Conservation (phyloP, 2,113 vertebrate genomes). For the Sinocyclocheilus rhinocerous region DNA sequence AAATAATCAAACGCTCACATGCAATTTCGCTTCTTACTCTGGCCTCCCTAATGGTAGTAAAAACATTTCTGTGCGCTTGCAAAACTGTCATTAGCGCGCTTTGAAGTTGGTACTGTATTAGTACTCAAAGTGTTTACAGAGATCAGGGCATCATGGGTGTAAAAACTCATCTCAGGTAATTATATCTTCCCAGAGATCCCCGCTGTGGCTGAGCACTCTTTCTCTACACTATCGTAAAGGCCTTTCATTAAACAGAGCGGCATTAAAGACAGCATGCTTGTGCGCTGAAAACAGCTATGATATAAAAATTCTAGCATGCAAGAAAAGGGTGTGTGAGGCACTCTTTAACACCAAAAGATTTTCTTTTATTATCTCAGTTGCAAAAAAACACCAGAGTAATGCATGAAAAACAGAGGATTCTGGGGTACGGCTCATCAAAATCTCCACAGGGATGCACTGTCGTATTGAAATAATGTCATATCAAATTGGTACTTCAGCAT, state of each 20-base stretch:
- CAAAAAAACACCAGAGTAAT: not conserved
- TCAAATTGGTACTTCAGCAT: slow-evolving; percentile 4
- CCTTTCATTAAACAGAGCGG: slow-evolving; percentile 34
- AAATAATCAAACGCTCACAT: slow-evolving; percentile 41
- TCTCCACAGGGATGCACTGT: slow-evolving; percentile 28
- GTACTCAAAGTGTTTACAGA: slow-evolving; percentile 25
- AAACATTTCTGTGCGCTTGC: slow-evolving; percentile 41
- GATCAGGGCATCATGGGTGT: slow-evolving; percentile 36
- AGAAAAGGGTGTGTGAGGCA: slow-evolving; percentile 4
- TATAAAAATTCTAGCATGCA: slow-evolving; percentile 12
- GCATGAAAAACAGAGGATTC: slow-evolving; percentile 22
- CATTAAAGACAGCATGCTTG: slow-evolving; percentile 31
- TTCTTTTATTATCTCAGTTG: not conserved
- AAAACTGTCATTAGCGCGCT: slow-evolving; percentile 48
- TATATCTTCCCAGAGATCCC: slow-evolving; percentile 11
- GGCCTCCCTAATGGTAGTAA: slow-evolving; percentile 36
- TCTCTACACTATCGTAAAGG: slow-evolving; percentile 17
- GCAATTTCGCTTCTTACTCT: slow-evolving; percentile 33
- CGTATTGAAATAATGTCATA: slow-evolving; percentile 27
- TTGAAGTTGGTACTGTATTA: slow-evolving; percentile 41
- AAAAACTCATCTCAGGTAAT: slow-evolving; percentile 46
- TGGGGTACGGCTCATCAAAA: slow-evolving; percentile 17
- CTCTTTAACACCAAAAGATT: not conserved
- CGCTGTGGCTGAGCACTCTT: slow-evolving; percentile 13
- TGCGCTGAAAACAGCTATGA: slow-evolving; percentile 10